phyloP scores from a whole-genome alignment of 1,140 invertebrate species.

The Tyrophagus putrescentiae region DNA sequence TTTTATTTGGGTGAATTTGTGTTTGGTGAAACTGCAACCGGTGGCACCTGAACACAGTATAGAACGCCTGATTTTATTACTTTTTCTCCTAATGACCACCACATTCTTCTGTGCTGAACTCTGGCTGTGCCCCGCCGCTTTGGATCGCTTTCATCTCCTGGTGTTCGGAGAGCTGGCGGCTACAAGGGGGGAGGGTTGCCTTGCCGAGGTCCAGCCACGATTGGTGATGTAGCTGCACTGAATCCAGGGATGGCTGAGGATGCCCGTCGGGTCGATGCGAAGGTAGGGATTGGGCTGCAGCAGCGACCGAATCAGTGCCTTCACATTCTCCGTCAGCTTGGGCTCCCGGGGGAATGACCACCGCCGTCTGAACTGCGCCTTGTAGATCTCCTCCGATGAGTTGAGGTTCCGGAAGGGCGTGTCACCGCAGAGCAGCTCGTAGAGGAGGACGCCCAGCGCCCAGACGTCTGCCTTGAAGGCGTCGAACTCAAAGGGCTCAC shows the following conservation, averaged over 20 bases:
- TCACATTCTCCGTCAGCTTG: background rate
- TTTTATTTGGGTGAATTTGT: no score
- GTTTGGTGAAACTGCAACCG: no score
- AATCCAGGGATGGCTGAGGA: background rate
- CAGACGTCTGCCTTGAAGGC: constrained; percentile 28
- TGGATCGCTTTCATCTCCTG: no score
- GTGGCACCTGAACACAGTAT: no score
- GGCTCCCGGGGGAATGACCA: background rate
- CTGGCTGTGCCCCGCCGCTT: no score
- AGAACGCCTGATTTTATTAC: no score
- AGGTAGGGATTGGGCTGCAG: background rate
- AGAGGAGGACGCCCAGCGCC: constrained; percentile 28
- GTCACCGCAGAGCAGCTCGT: constrained; percentile 27
- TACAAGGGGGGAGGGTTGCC: no score
- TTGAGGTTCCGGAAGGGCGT: constrained; percentile 37
- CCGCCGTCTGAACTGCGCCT: constrained; percentile 28
- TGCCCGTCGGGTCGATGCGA: background rate
- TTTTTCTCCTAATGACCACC: no score
- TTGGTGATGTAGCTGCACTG: background rate
- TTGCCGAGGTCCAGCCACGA: background rate
- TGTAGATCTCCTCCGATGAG: constrained; percentile 33
- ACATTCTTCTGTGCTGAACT: no score
- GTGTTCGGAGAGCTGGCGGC: no score
- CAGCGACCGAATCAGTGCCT: background rate
- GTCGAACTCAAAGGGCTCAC: constrained; percentile 23